These are phyloP conservation scores for Drosophila atroscutellata DNA, from an alignment of 2,888 invertebrate species.

Conservation along the genomic window DNA sequence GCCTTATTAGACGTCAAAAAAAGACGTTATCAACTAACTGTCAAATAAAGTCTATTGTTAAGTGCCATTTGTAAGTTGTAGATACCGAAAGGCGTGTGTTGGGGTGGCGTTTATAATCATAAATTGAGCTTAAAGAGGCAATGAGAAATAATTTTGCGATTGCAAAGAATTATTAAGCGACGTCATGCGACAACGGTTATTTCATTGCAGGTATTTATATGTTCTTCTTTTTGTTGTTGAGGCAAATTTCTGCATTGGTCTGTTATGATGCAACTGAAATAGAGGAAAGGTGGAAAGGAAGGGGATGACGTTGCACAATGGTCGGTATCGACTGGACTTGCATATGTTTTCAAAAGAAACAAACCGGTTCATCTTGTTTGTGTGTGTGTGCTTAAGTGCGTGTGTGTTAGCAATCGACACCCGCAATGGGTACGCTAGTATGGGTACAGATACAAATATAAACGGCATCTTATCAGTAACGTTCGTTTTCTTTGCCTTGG, in stretches of 20 bases:
- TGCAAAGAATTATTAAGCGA: constrained; percentile 54
- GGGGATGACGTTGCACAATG: constrained; percentile 26
- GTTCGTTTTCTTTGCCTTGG: constrained; percentile 62
- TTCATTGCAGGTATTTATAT: constrained; percentile 36
- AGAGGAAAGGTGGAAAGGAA: neutral
- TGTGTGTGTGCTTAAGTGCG: constrained; percentile 21
- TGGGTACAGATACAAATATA: constrained; percentile 29
- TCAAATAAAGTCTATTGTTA: constrained; percentile 34
- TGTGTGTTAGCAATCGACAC: constrained; percentile 46
- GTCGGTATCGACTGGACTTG: constrained; percentile 38
- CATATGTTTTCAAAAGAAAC: constrained; percentile 42
- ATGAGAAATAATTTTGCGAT: constrained; percentile 49
- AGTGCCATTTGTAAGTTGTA: constrained; percentile 1
- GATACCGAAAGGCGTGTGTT: neutral
- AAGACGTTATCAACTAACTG: constrained; percentile 49
- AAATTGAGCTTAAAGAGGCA: constrained; percentile 53
- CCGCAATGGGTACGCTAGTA: constrained; percentile 49
- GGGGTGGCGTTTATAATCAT: constrained; percentile 46
- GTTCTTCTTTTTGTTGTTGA: constrained; percentile 9
- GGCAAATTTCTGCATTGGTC: constrained; percentile 27
- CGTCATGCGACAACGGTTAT: constrained; percentile 62
- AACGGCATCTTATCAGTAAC: constrained; percentile 63
- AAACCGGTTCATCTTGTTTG: constrained; percentile 52
- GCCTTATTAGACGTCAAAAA: constrained; percentile 4
- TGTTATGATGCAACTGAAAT: constrained; percentile 18